phyloP scores from a whole-genome alignment of 2,888 invertebrate species.

The Lobophora halterata region DNA sequence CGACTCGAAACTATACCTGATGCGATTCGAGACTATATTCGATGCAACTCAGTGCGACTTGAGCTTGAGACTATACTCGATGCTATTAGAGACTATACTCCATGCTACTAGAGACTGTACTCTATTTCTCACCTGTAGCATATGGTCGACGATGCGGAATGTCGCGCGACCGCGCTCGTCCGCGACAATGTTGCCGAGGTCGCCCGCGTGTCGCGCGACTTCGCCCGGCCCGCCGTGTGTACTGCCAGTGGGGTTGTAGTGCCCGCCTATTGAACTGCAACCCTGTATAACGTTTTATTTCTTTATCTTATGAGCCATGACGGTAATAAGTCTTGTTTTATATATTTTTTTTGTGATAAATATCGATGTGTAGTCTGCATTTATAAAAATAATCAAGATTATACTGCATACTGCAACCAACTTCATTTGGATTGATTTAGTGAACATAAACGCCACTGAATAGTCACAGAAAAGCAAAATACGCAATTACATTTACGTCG shows the following conservation, averaged over 20 bases:
- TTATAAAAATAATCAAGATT: no score
- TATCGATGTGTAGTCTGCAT: no score
- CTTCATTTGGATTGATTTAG: no score
- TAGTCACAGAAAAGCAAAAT: no score
- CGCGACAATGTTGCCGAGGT: constrained; percentile 91
- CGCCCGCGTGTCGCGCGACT: constrained; percentile 91
- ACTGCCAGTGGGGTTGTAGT: constrained; percentile 89
- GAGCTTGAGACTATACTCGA: no score
- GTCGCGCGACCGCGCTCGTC: constrained; percentile 84
- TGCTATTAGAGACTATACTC: no score
- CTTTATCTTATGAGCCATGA: background rate
- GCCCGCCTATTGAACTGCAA: constrained; percentile 93
- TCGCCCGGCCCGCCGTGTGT: constrained; percentile 89
- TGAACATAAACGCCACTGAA: no score
- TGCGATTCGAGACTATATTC: no score
- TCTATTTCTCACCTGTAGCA: constrained; percentile 50
- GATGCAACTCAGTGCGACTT: no score
- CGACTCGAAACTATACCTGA: no score
- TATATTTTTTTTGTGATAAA: background rate
- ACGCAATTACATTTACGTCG: no score
- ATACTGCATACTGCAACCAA: no score
- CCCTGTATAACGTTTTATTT: constrained; percentile 79
- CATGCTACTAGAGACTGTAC: background rate
- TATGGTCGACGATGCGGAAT: constrained; percentile 57
- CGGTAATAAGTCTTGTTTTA: background rate